phyloP scores from a whole-genome alignment of 2,888 invertebrate species.

The Magallana nippona region DNA sequence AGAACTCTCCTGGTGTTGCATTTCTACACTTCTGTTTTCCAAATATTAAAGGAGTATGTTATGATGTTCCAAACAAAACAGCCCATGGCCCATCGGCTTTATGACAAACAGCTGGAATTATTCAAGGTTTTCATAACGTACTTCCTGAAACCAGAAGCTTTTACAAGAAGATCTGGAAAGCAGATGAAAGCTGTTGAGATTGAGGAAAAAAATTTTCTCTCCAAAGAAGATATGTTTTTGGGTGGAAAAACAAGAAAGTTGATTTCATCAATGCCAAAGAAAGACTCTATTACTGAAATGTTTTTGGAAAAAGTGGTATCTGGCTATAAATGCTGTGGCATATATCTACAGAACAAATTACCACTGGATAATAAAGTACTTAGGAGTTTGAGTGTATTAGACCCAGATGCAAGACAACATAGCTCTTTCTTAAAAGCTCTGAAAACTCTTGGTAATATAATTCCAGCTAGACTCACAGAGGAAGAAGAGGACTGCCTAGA shows the following conservation, averaged over 20 bases:
- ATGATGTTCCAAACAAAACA: constrained; percentile 46
- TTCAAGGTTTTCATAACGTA: constrained; percentile 48
- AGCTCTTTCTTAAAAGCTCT: neutral
- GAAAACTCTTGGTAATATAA: neutral
- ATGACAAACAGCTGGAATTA: constrained; percentile 48
- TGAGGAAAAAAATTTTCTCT: constrained; percentile 13
- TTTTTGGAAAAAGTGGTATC: neutral
- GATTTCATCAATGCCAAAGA: constrained; percentile 13
- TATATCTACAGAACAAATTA: constrained; percentile 22
- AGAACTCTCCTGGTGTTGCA: constrained; percentile 31
- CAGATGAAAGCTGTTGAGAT: constrained; percentile 31
- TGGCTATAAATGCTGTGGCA: constrained; percentile 1
- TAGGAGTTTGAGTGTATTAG: constrained; percentile 12
- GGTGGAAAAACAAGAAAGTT: constrained; percentile 23
- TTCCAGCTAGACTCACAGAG: constrained; percentile 6
- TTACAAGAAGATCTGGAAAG: constrained; percentile 39
- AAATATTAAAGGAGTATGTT: constrained; percentile 48
- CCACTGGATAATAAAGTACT: constrained; percentile 15
- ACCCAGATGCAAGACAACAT: constrained; percentile 21
- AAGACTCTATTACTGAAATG: constrained; percentile 8
- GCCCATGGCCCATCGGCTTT: constrained; percentile 47
- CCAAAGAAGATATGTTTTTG: constrained; percentile 5
- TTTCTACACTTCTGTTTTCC: constrained; percentile 43
- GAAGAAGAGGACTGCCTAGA: constrained; percentile 21
- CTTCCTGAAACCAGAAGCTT: constrained; percentile 48